phyloP scores from a whole-genome alignment of 2,113 vertebrate species.

The Thryonomys swinderianus region DNA sequence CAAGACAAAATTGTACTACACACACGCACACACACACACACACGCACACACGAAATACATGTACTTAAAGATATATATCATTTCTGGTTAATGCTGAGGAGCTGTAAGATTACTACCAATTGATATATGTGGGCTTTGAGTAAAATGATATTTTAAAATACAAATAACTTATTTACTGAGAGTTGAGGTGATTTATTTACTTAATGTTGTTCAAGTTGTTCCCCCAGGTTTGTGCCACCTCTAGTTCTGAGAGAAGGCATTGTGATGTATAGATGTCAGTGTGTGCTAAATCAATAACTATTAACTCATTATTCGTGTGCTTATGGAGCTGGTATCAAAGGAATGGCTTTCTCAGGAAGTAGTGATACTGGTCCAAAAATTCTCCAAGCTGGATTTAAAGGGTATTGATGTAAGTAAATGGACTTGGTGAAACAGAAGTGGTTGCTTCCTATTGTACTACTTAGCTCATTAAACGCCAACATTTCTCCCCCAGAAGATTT shows the following conservation, averaged over 20 bases:
- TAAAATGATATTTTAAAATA: constrained; percentile 5
- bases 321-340: not conserved
- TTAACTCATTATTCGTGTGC: not conserved
- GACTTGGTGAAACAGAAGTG: not conserved
- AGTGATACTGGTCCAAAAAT: not conserved
- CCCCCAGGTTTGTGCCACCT: not conserved
- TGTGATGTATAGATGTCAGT: not conserved
- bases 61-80: not conserved
- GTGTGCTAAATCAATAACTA: not conserved
- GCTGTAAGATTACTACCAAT: not conserved
- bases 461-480: not conserved
- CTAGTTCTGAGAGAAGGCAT: not conserved
- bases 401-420: not conserved
- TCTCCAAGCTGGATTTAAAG: not conserved
- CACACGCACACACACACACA: too few species aligned
- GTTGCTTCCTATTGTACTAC: not conserved
- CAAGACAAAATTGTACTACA: too few species aligned
- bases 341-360: not conserved
- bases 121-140: not conserved
- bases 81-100: not conserved
- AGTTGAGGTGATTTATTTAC: not conserved
- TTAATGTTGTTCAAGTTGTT: not conserved
- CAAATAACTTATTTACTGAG: not conserved
- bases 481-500: constrained; percentile 27
- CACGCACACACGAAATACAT: not conserved